Conservation (phyloP, 2,888 invertebrate genomes). For the Epirrhoe tristata region DNA sequence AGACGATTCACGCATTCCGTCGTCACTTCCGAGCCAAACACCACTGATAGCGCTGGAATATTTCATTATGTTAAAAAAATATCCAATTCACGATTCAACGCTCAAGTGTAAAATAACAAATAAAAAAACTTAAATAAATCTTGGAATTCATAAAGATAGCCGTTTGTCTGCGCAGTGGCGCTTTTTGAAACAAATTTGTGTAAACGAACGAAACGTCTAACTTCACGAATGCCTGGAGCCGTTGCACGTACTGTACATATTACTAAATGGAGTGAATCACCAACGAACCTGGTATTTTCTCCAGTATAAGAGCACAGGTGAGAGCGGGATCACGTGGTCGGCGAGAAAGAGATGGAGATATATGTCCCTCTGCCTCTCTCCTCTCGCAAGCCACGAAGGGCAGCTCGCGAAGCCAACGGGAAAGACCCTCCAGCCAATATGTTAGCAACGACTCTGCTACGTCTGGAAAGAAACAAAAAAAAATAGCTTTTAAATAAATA, state of each 20-base stretch:
- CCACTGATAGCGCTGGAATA: conserved; percentile 56
- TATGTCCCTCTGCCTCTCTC: conserved; percentile 27
- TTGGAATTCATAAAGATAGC: no score
- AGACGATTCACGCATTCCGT: conserved; percentile 50
- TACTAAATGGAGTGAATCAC: no score
- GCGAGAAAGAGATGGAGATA: not conserved
- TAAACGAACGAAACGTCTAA: no score
- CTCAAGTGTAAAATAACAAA: no score
- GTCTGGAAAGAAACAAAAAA: conserved; percentile 53
- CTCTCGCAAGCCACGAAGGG: conserved; percentile 65
- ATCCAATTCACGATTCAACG: not conserved
- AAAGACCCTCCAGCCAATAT: conserved; percentile 61
- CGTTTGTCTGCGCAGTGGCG: no score
- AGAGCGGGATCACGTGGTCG: conserved; percentile 53
- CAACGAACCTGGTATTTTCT: conserved; percentile 55
- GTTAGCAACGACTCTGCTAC: conserved; percentile 65
- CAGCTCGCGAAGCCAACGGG: conserved; percentile 62
- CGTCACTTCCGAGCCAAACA: conserved; percentile 66
- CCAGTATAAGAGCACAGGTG: conserved; percentile 60
- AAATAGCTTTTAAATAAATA: no score
- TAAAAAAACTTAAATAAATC: no score
- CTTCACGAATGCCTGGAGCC: no score
- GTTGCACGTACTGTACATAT: no score
- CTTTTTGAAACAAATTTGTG: no score
- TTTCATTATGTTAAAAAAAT: not conserved